Percentiles rank a stretch among this genome's conserved stretches.
These are phyloP conservation scores for Zaprionus ghesquierei DNA, from an alignment of 1,140 invertebrate species.

Conservation along the genomic window DNA sequence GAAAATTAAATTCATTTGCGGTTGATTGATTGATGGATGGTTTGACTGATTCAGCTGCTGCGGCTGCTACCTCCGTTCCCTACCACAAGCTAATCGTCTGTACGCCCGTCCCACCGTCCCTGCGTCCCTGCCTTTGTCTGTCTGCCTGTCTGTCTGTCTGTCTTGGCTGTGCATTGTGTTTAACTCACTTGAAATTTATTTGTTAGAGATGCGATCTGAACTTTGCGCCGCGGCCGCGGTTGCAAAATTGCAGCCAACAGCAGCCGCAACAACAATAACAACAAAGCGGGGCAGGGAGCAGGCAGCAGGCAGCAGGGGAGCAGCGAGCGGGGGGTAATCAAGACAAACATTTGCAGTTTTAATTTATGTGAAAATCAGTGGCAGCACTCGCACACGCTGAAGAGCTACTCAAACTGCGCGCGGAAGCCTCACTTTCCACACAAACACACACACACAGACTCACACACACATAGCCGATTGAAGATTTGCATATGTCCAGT, in stretches of 20 bases:
- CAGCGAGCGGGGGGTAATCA: background rate
- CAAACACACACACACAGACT: background rate
- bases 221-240: slow-evolving; percentile 55
- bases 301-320: background rate
- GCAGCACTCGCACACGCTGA: slow-evolving; percentile 5
- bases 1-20: slow-evolving; percentile 73
- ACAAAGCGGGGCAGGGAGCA: background rate
- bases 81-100: slow-evolving; percentile 1
- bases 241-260: slow-evolving; percentile 37
- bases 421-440: slow-evolving; percentile 39
- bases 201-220: slow-evolving; percentile 66
- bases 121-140: slow-evolving; percentile 3
- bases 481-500: slow-evolving; percentile 43
- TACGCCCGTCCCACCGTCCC: background rate
- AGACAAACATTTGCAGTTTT: slow-evolving; percentile 61
- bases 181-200: slow-evolving; percentile 66
- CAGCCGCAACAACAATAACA: background rate
- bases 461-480: background rate
- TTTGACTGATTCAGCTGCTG: slow-evolving; percentile 70
- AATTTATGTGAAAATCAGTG: slow-evolving; percentile 67
- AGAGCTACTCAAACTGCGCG: slow-evolving; percentile 21
- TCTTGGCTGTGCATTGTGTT: slow-evolving; percentile 68
- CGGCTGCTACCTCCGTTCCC: slow-evolving; percentile 4
- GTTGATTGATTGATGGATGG: slow-evolving; percentile 77
- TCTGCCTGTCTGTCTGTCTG: slow-evolving; percentile 27